Conservation (phyloP, 2,113 vertebrate species). For the Muntiacus reevesi region DNA sequence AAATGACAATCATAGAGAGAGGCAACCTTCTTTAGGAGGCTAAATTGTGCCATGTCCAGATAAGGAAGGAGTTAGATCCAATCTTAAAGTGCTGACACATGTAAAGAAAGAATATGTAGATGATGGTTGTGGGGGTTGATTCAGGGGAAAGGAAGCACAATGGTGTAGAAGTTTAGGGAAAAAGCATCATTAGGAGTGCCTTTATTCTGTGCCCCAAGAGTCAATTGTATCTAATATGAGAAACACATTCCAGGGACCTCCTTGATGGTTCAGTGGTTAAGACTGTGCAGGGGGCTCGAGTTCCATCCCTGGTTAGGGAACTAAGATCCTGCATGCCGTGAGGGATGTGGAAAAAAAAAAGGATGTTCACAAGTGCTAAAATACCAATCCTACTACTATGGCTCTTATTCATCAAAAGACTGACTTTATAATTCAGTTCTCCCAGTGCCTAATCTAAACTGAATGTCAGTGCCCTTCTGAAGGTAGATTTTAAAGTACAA, state of each 20-base stretch:
- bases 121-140: not conserved
- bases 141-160: not conserved
- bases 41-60: not conserved
- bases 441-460: not conserved
- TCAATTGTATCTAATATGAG: not conserved
- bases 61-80: not conserved
- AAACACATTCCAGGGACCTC: not conserved
- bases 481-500: not conserved
- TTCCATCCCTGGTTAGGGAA: not conserved
- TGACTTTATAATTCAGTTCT: not conserved
- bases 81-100: not conserved
- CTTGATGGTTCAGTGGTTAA: not conserved
- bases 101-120: not conserved
- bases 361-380: not conserved
- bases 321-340: not conserved
- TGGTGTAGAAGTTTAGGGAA: not conserved
- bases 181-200: not conserved
- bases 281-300: fast-evolving
- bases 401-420: not conserved
- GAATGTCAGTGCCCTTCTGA: not conserved
- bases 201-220: not conserved
- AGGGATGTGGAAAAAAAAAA: not conserved
- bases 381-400: not conserved
- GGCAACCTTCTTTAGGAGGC: not conserved
- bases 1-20: not conserved